Evolutionary conservation across 2,113 vertebrate genomes (phyloP).

Genomic region (Chionodraco myersi): DNA sequence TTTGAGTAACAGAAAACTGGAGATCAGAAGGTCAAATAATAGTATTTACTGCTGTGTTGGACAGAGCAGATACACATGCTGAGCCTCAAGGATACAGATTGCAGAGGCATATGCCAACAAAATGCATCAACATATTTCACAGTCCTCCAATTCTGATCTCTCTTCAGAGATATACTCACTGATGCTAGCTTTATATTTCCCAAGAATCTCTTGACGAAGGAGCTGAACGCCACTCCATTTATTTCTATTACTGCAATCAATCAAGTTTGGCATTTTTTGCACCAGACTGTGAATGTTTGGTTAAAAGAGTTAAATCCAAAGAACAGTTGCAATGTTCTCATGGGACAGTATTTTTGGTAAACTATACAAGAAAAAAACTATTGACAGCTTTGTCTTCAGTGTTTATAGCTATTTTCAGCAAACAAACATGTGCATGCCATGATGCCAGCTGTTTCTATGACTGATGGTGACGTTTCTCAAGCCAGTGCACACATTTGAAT

Average conservation of each 20-base stretch:
- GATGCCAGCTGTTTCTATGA: neutral
- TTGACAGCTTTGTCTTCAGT: neutral
- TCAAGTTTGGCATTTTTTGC: neutral
- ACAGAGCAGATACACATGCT: conserved; percentile 35
- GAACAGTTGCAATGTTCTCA: neutral
- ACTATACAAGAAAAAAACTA: neutral
- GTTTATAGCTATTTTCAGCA: neutral
- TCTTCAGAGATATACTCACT: neutral
- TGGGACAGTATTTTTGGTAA: neutral
- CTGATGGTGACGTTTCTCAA: neutral
- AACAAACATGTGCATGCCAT: neutral
- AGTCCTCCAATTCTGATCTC: neutral
- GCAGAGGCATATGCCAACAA: conserved; percentile 3
- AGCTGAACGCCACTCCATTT: neutral
- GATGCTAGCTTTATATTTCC: neutral
- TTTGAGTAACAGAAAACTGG: conserved; percentile 59
- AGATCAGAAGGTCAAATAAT: conserved; percentile 29
- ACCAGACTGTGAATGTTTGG: neutral
- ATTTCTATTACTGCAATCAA: neutral
- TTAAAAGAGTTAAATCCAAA: neutral
- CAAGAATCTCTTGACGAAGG: neutral
- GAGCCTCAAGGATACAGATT: conserved; percentile 1
- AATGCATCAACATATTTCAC: conserved; percentile 14
- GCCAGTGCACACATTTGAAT: conserved; percentile 9
- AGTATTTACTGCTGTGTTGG: conserved; percentile 6